Evolutionary conservation across 2,113 vertebrate genomes (phyloP).

Genomic region (Anser cygnoides): DNA sequence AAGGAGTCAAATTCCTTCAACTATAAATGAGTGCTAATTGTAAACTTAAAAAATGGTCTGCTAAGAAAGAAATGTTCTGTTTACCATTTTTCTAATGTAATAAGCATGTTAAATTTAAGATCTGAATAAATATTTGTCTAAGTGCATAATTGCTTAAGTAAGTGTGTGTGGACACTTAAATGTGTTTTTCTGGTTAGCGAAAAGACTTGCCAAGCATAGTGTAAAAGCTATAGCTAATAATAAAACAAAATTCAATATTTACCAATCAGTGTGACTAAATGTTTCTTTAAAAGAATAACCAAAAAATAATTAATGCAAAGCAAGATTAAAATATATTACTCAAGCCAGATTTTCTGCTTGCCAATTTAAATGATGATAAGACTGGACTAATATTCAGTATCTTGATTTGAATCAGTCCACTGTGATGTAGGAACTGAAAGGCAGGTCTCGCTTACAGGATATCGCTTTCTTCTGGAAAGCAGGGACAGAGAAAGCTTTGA

Average conservation of each 20-base stretch:
- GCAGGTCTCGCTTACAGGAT: neutral
- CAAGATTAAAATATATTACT: neutral
- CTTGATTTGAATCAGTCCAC: constrained; percentile 24
- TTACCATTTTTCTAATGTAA: constrained; percentile 54
- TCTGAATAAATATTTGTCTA: constrained; percentile 59
- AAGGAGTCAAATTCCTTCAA: constrained; percentile 22
- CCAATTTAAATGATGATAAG: neutral
- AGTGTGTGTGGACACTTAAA: constrained; percentile 39
- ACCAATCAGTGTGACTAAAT: neutral
- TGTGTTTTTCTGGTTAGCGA: constrained; percentile 28
- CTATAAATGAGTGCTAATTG: constrained; percentile 39
- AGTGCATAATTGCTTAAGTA: constrained; percentile 63
- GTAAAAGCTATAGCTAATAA: constrained; percentile 4
- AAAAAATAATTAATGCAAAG: neutral
- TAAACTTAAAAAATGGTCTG: constrained; percentile 4
- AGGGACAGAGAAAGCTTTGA: constrained; percentile 24
- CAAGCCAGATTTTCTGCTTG: neutral
- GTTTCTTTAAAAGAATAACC: neutral
- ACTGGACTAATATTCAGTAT: neutral
- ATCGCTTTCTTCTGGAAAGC: neutral
- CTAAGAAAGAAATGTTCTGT: constrained; percentile 30
- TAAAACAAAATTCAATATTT: neutral
- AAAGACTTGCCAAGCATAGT: neutral
- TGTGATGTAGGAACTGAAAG: constrained; percentile 1
- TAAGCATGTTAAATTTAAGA: constrained; percentile 49